These are phyloP conservation scores for Mellivora capensis DNA, from an alignment of 2,113 vertebrate species.

Conservation along the genomic window DNA sequence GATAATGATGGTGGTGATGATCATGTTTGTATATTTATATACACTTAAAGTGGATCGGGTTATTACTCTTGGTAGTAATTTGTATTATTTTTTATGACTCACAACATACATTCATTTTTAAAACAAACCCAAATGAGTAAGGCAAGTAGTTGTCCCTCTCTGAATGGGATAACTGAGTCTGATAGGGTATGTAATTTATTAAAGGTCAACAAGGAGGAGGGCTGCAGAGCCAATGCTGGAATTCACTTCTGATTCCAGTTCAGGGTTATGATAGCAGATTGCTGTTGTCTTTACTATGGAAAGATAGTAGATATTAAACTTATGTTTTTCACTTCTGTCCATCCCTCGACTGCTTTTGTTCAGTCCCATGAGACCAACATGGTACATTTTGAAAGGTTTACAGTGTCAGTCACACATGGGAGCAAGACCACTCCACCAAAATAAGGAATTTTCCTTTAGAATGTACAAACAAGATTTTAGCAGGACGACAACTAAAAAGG, in stretches of 20 bases:
- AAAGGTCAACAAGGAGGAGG: not conserved
- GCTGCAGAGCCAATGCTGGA: not conserved
- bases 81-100: not conserved
- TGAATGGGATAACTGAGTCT: not conserved
- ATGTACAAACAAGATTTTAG: not conserved
- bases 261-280: not conserved
- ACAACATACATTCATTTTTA: not conserved
- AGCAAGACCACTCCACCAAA: not conserved
- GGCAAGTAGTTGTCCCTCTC: not conserved
- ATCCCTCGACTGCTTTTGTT: not conserved
- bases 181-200: not conserved
- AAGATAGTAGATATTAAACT: not conserved
- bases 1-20: too few species aligned
- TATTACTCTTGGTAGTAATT: not conserved
- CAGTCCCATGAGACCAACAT: not conserved
- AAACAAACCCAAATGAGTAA: not conserved
- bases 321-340: not conserved
- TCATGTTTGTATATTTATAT: not conserved
- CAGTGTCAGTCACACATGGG: not conserved
- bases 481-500: not conserved
- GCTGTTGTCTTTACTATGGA: not conserved
- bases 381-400: conserved; percentile 17
- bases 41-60: not conserved
- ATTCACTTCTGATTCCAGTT: not conserved
- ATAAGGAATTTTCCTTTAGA: conserved; percentile 27